Evolutionary conservation across 2,888 invertebrate species (phyloP).

Genomic region (Chymomyza fuscimana): DNA sequence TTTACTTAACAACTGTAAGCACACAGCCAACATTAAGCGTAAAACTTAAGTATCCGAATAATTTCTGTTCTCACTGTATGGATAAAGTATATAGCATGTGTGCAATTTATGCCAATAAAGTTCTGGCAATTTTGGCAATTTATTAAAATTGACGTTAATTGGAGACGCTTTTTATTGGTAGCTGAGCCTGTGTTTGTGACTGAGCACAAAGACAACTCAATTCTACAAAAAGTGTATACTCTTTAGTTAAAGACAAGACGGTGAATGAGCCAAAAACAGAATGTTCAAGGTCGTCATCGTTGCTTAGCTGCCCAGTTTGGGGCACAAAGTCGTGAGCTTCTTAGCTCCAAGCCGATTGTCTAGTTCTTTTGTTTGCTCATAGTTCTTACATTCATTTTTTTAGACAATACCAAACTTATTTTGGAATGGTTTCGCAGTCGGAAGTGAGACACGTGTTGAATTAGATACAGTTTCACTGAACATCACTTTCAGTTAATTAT

Average conservation of each 20-base stretch:
- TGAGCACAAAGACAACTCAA: background rate
- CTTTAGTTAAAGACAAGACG: background rate
- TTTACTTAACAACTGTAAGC: too few relatives aligned
- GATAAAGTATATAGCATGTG: constrained; percentile 13
- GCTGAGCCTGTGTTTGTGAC: background rate
- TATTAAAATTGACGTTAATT: constrained; percentile 71
- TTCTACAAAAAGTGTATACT: background rate
- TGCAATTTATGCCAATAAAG: constrained; percentile 69
- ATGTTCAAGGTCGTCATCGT: constrained; percentile 64
- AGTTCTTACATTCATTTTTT: constrained; percentile 5
- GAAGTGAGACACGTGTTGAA: constrained; percentile 5
- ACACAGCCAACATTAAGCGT: too few relatives aligned
- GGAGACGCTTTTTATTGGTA: constrained; percentile 65
- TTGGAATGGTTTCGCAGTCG: constrained; percentile 14
- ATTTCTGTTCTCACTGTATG: constrained; percentile 5
- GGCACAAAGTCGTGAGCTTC: constrained; percentile 62
- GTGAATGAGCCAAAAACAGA: constrained; percentile 14
- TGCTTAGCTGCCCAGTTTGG: constrained; percentile 36
- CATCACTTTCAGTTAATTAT: background rate
- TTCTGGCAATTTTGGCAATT: constrained; percentile 45
- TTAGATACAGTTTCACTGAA: background rate
- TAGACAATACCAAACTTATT: background rate
- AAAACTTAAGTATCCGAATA: background rate
- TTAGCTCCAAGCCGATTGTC: constrained; percentile 43
- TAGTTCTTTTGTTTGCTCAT: constrained; percentile 43